Conservation (phyloP, 2,797 vertebrate species). For the Petrocephalus schoutedeni region DNA sequence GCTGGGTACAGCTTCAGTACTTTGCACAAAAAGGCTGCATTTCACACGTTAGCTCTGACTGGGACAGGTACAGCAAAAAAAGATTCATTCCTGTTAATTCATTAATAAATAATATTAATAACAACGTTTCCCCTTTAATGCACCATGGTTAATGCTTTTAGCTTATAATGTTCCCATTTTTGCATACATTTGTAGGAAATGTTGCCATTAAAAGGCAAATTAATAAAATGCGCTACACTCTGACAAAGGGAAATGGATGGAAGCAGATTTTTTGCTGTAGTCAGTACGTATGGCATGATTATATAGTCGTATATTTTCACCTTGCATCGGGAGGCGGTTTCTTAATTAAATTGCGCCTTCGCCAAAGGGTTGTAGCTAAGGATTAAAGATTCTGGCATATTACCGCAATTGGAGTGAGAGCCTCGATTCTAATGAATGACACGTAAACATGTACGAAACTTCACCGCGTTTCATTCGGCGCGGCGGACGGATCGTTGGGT, state of each 20-base stretch:
- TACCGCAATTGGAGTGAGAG: neutral
- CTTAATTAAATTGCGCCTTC: neutral
- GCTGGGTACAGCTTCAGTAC: too few relatives aligned
- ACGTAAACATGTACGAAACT: neutral
- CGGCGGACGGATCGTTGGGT: neutral
- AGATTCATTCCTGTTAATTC: neutral
- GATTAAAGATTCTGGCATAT: conserved; percentile 1
- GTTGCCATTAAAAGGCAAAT: neutral
- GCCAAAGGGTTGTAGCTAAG: neutral
- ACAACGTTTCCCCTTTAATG: too few relatives aligned
- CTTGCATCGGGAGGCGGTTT: neutral
- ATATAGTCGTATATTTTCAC: neutral
- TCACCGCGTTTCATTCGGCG: neutral
- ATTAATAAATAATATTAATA: too few relatives aligned
- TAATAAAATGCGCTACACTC: neutral
- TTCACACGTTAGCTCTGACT: neutral
- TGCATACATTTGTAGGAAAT: neutral
- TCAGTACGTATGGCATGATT: neutral
- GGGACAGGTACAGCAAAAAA: neutral
- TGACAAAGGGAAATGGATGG: neutral
- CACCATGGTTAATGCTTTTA: too few relatives aligned
- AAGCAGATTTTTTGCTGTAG: neutral
- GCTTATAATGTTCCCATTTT: neutral
- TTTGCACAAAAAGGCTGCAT: too few relatives aligned
- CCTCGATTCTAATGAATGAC: neutral